phyloP scores from a whole-genome alignment of 2,113 vertebrate species.

The Pseudois nayaur region DNA sequence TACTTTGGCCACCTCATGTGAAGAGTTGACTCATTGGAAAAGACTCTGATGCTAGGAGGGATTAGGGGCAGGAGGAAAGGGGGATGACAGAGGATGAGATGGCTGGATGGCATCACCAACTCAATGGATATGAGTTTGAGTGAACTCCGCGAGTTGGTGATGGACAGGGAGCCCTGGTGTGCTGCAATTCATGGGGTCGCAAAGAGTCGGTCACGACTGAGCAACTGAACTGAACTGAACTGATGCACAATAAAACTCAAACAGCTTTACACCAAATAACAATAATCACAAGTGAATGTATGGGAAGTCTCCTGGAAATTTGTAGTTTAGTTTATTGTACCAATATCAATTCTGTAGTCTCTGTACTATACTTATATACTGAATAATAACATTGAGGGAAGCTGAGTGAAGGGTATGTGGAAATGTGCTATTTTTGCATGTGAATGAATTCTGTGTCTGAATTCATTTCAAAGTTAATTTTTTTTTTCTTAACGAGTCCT shows the following conservation, averaged over 20 bases:
- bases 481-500: background rate
- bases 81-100: no score
- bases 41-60: no score
- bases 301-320: background rate
- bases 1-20: accelerated
- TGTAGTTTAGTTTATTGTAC: background rate
- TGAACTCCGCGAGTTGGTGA: accelerated
- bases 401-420: background rate
- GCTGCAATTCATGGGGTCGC: no score
- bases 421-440: background rate
- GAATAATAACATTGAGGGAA: background rate
- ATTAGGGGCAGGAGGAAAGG: no score
- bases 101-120: no score
- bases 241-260: background rate
- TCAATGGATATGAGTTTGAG: accelerated
- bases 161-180: no score
- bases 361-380: background rate
- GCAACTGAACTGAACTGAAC: no score
- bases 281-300: background rate
- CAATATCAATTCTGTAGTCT: background rate
- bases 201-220: no score
- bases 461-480: background rate
- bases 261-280: background rate
- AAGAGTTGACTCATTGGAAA: no score
- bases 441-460: background rate